A percentile compares a stretch with the other conserved stretches of the same genome.
phyloP scores from a whole-genome alignment of 2,888 invertebrate genomes.

The Caenorhabditis panamensis region DNA sequence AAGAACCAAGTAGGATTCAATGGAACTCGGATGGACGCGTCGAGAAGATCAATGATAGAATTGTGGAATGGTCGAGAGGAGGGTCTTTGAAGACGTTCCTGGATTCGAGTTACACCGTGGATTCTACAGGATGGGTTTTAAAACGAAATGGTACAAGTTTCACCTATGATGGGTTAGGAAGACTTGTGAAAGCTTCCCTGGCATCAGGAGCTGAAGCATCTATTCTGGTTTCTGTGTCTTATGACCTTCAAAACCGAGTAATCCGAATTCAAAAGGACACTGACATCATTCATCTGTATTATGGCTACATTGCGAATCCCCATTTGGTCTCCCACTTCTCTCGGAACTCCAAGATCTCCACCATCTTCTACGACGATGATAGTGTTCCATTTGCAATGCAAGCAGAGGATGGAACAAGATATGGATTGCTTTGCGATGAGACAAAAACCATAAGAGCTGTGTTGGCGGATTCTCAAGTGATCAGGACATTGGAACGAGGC shows the following conservation, averaged over 20 bases:
- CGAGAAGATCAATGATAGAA: constrained; percentile 58
- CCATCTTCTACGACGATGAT: constrained; percentile 62
- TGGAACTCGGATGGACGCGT: constrained; percentile 64
- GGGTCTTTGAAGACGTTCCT: constrained; percentile 61
- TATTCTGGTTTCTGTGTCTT: too few species aligned
- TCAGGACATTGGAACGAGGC: constrained; percentile 30
- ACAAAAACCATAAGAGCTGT: constrained; percentile 44
- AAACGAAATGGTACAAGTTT: constrained; percentile 30
- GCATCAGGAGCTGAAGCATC: not conserved
- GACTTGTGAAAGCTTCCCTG: constrained; percentile 27
- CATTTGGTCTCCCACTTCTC: constrained; percentile 64
- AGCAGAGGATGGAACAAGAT: constrained; percentile 54
- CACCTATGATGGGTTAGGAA: constrained; percentile 63
- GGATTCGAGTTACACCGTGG: constrained; percentile 47
- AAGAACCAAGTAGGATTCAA: constrained; percentile 23
- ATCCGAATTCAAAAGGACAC: constrained; percentile 34
- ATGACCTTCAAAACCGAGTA: constrained; percentile 43
- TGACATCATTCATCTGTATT: constrained; percentile 46
- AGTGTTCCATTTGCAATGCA: constrained; percentile 53
- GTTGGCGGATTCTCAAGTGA: constrained; percentile 36
- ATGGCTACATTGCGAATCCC: constrained; percentile 52
- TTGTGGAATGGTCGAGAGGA: constrained; percentile 64
- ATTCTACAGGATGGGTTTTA: constrained; percentile 48
- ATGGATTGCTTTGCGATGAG: constrained; percentile 51
- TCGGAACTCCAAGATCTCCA: constrained; percentile 47